phyloP scores from a whole-genome alignment of 2,113 vertebrate species.

The Podocnemis expansa region DNA sequence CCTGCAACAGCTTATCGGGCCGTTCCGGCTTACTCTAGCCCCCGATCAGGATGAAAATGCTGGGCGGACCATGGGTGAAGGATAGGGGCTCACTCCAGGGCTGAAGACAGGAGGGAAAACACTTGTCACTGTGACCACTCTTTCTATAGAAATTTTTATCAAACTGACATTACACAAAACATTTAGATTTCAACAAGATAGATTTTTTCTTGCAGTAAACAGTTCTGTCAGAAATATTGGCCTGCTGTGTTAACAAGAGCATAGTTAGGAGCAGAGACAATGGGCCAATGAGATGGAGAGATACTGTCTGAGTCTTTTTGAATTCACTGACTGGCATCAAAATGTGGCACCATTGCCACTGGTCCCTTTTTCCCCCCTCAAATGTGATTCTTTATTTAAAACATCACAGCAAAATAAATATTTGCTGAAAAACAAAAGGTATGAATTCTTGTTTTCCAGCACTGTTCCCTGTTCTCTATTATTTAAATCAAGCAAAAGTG shows the following conservation, averaged over 20 bases:
- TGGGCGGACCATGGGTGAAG: neutral
- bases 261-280: neutral
- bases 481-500: neutral
- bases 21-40: too few relatives aligned
- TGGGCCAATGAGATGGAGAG: neutral
- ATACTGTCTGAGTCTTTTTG: neutral
- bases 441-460: neutral
- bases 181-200: rapidly evolving
- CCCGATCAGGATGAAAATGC: neutral
- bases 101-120: too few relatives aligned
- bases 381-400: neutral
- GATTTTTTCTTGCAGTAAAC: neutral
- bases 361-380: neutral
- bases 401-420: neutral
- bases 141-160: neutral
- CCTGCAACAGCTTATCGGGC: too few relatives aligned
- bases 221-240: neutral
- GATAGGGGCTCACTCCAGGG: neutral
- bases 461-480: neutral
- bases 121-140: neutral
- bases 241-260: neutral
- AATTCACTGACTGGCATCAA: neutral
- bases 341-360: rapidly evolving
- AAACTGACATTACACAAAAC: neutral
- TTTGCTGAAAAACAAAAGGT: slow-evolving; percentile 6